Percentiles rank a stretch among this genome's conserved stretches.
These are phyloP conservation scores for Ranitomeya imitator DNA, from an alignment of 2,113 vertebrate genomes.

Conservation along the genomic window DNA sequence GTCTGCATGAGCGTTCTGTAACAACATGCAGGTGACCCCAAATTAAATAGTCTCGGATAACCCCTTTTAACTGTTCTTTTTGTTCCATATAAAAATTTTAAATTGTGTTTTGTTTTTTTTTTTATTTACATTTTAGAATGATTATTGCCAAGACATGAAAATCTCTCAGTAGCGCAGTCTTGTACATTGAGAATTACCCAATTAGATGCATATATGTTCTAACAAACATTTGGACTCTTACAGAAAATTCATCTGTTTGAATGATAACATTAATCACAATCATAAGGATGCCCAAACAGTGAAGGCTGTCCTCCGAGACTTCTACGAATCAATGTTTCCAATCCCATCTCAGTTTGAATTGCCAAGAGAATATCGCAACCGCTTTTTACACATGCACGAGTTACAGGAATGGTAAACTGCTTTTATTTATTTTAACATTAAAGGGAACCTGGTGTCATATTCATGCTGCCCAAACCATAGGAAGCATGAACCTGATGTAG, in stretches of 20 bases:
- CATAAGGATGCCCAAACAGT: slow-evolving; percentile 95
- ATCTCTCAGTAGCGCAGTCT: not conserved
- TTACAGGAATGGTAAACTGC: slow-evolving; percentile 90
- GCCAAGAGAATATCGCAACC: slow-evolving; percentile 93
- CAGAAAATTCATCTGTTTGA: slow-evolving; percentile 98
- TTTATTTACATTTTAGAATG: too few species aligned
- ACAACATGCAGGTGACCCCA: too few species aligned
- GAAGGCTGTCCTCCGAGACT: slow-evolving; percentile 95
- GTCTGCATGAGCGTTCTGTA: too few species aligned
- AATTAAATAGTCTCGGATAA: too few species aligned
- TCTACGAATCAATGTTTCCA: slow-evolving; percentile 98
- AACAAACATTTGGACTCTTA: slow-evolving; percentile 46
- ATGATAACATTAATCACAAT: slow-evolving; percentile 96
- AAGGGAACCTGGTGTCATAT: too few species aligned
- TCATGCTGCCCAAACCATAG: too few species aligned
- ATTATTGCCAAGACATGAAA: too few species aligned
- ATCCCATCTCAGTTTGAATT: slow-evolving; percentile 93
- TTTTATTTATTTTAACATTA: not conserved
- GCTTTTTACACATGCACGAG: slow-evolving; percentile 94
- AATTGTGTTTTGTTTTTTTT: too few species aligned
- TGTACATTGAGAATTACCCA: not conserved
- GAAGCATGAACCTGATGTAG: too few species aligned
- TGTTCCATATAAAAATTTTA: too few species aligned
- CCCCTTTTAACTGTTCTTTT: too few species aligned
- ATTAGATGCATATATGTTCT: not conserved